Conservation (phyloP, 1,140 invertebrate genomes). For the Neodiprion lecontei region DNA sequence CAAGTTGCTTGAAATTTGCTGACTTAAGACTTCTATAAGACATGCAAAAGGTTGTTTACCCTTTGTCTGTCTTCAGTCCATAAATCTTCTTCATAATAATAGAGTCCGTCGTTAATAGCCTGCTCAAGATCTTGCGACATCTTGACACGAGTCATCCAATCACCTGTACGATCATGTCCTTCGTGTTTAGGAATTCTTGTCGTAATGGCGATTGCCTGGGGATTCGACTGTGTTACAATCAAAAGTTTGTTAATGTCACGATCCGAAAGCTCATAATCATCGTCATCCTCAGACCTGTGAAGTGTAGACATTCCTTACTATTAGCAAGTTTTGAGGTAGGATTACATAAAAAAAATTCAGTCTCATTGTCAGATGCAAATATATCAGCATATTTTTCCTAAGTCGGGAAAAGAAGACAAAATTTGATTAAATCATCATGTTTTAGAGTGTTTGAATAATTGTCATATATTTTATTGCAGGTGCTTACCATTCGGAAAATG, state of each 20-base stretch:
- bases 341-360: constrained; percentile 28
- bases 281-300: constrained; percentile 76
- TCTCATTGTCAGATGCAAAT: constrained; percentile 25
- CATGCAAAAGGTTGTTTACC: constrained; percentile 28
- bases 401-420: constrained; percentile 52
- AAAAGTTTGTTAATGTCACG: constrained; percentile 93
- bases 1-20: no score
- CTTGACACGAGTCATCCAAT: constrained; percentile 84
- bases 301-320: constrained; percentile 22
- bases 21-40: constrained; percentile 3
- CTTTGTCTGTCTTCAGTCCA: constrained; percentile 67
- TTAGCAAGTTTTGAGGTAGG: background rate
- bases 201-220: constrained; percentile 46
- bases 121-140: constrained; percentile 93
- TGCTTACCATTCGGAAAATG: constrained; percentile 76
- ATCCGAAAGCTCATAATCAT: constrained; percentile 90
- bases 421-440: constrained; percentile 34
- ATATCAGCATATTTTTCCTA: constrained; percentile 25
- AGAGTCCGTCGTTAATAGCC: constrained; percentile 94
- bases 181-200: constrained; percentile 79
- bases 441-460: background rate
- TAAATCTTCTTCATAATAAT: constrained; percentile 92
- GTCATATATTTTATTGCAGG: background rate
- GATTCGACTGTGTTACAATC: constrained; percentile 89
- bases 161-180: constrained; percentile 87